Base-by-base conservation (phyloP, 2,888 invertebrate species). In the Hyppa rectilinea region DNA sequence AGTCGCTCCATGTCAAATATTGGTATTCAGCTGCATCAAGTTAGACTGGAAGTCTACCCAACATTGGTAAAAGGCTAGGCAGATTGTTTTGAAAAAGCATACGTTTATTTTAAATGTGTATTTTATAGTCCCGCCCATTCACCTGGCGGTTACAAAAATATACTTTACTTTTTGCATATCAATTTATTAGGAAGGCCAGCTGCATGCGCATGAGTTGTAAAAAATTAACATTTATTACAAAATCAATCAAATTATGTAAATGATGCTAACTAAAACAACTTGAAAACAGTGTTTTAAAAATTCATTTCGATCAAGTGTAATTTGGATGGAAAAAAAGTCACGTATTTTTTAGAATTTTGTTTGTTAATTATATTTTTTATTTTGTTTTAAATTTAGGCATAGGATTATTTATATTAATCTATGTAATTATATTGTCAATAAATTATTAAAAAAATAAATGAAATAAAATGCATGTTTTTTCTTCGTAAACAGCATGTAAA, bases 391-490 rank as follows among this genome's bases (percentile, higher is more conserved):
- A 36, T 31, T 20, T 31, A 38, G 31, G 5, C 23, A 26, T n/a
- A n/a, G 31, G 6, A n/a, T 47, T 49, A 10, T 43, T 3, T 43
- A n/a, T 20, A 56, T 58, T 40, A n/a, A 14, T 20, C 12, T 61
- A 12, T 64, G 50, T 76, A 56, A 20, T 52, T 47, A 31, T 47
- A 31, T 47, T 26, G 38, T 47, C 26, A 66, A 45, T 59, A 66
- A 72, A 76, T 47, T 58, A 61, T 75, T n/a, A n/a, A 64, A 49
- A 6, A 34, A 40, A 52, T 40, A 23, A 60, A 55, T 29, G 4
- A 17, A 43, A 36, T n/a, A 50, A 12, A 59, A 1, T 12, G 7
- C 23, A 3, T 7, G 1, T 40, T 40, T 64, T 76, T 75, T 47
- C 17, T 50, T 43, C 2, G 4, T n/a, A 6, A 14, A 10, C 2